Evolutionary conservation across 2,113 vertebrate species (phyloP).

Genomic region (cat (Felis catus)): F.catus_Fca126_mat1.0 CM031419.1:39343501-39344000

Average conservation of each 20-base stretch:
- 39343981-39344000: not conserved
- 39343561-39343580: not conserved
- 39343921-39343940: not conserved
- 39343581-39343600: not conserved
- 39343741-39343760: not conserved
- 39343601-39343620: not conserved
- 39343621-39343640: not conserved
- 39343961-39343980: not conserved
- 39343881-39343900: not conserved
- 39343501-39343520: not conserved
- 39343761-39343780: not conserved
- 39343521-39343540: not conserved
- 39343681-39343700: not conserved
- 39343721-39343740: not conserved
- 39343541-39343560: not conserved
- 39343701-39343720: not conserved
- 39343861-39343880: not conserved
- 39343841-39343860: not conserved
- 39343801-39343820: not conserved
- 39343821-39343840: not conserved
- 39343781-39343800: not conserved
- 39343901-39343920: not conserved
- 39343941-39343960: not conserved
- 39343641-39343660: not conserved
- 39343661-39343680: conserved; percentile 11